Percentiles rank a stretch among this genome's conserved stretches.
Conservation (phyloP, 2,888 invertebrate genomes). For the Lepidochrysops patricia region DNA sequence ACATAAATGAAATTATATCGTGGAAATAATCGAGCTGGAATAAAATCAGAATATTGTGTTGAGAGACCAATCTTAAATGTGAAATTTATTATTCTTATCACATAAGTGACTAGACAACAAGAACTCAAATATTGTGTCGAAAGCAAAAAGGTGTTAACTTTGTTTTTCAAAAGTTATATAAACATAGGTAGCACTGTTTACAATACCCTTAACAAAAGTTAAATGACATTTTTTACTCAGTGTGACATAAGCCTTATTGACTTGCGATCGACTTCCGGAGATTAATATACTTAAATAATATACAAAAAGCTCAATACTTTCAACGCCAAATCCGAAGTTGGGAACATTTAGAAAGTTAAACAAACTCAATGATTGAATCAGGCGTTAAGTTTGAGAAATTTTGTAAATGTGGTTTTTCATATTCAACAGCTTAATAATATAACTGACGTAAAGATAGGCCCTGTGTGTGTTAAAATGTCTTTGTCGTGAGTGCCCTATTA, state of each 20-base stretch:
- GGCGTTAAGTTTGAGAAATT: not conserved
- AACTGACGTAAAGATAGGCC: not conserved
- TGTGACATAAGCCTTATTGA: not conserved
- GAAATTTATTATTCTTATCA: no score
- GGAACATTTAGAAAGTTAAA: not conserved
- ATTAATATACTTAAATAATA: conserved; percentile 1
- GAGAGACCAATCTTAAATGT: not conserved
- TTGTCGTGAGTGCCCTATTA: not conserved
- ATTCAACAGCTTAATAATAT: not conserved
- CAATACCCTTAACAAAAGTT: not conserved
- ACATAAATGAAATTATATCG: no score
- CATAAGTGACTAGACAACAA: no score
- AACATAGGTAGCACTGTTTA: no score
- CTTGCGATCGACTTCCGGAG: not conserved
- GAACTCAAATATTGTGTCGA: no score
- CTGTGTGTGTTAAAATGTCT: not conserved
- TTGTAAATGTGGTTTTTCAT: not conserved
- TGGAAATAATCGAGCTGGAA: not conserved
- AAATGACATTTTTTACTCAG: not conserved
- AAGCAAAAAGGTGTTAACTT: no score
- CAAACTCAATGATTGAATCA: not conserved
- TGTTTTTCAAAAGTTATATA: no score
- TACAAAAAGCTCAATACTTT: not conserved
- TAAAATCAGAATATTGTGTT: not conserved
- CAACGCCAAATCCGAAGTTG: not conserved